phyloP scores from a whole-genome alignment of 2,113 vertebrate species.

The Embiotoca jacksoni region DNA sequence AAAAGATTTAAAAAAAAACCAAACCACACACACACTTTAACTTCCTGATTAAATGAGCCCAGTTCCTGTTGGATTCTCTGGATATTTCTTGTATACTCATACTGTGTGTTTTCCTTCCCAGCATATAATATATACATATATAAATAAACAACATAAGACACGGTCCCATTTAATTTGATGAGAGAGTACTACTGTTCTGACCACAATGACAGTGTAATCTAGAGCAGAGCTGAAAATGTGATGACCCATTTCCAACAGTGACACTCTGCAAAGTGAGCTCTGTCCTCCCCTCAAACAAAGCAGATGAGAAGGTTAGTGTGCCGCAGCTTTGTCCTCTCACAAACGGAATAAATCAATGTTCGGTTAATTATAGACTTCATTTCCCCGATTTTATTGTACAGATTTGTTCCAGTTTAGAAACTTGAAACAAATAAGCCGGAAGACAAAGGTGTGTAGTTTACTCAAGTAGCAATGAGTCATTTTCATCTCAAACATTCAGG shows the following conservation, averaged over 20 bases:
- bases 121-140: neutral
- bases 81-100: constrained; percentile 24
- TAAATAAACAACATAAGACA: constrained; percentile 17
- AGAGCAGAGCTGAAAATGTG: constrained; percentile 42
- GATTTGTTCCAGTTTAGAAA: constrained; percentile 19
- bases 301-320: constrained; percentile 12
- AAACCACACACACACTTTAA: neutral
- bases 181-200: constrained; percentile 12
- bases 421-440: neutral
- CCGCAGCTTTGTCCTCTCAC: constrained; percentile 2
- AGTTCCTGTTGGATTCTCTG: constrained; percentile 45
- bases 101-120: neutral
- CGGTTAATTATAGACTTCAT: neutral
- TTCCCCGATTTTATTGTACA: neutral
- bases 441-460: neutral
- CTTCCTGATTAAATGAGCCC: constrained; percentile 52
- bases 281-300: constrained; percentile 26
- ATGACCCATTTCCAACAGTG: constrained; percentile 56
- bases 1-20: no score
- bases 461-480: neutral
- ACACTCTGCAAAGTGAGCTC: constrained; percentile 30
- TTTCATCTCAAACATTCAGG: no score
- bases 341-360: constrained; percentile 11
- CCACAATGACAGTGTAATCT: constrained; percentile 27
- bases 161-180: neutral